Conservation (phyloP, 2,113 vertebrate species). For the Sialia sialis region DNA sequence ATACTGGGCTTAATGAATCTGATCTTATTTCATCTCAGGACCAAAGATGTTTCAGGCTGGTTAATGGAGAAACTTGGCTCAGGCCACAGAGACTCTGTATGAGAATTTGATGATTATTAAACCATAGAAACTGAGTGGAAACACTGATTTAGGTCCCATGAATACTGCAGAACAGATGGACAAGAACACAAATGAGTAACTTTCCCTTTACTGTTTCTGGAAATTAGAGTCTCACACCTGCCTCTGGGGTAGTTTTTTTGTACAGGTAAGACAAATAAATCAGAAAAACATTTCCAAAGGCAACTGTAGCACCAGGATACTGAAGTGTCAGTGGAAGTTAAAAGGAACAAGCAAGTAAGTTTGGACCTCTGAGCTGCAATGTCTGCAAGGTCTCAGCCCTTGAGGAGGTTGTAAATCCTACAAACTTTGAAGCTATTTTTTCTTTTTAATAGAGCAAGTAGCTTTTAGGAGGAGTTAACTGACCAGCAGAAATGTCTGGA, state of each 20-base stretch:
- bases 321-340: background rate
- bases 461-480: background rate
- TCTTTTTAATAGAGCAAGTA: background rate
- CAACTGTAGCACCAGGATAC: background rate
- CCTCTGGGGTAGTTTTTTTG: background rate
- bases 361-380: background rate
- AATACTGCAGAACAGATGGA: background rate
- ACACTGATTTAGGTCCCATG: background rate
- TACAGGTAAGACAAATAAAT: background rate
- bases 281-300: background rate
- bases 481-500: background rate
- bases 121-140: background rate
- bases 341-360: background rate
- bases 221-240: background rate
- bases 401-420: background rate
- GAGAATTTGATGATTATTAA: conserved; percentile 28
- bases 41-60: background rate
- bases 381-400: background rate
- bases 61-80: background rate
- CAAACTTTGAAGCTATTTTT: background rate
- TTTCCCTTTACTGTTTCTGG: background rate
- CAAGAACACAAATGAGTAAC: background rate
- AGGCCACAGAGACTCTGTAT: background rate
- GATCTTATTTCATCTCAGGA: background rate
- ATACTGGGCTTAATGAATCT: background rate